Conservation (phyloP, 2,888 invertebrate species). For the Dascillus cervinus region DNA sequence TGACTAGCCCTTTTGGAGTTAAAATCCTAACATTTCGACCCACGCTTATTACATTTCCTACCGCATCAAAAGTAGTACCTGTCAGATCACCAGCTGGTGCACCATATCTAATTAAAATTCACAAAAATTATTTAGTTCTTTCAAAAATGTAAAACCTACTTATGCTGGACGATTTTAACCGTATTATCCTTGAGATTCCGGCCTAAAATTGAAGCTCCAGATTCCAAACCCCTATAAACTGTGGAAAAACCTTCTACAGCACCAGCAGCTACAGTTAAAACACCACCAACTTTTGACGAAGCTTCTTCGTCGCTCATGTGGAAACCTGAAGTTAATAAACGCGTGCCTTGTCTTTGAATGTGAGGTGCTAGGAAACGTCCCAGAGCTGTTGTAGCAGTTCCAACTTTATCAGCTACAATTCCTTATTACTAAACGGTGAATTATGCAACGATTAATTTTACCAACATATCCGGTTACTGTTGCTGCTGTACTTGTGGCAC, state of each 20-base stretch:
- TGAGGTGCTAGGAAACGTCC: conserved; percentile 63
- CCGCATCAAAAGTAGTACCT: conserved; percentile 57
- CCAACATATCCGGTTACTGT: conserved; percentile 60
- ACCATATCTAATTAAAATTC: conserved; percentile 65
- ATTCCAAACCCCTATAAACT: conserved; percentile 62
- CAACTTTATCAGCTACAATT: conserved; percentile 51
- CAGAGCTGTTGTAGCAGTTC: conserved; percentile 57
- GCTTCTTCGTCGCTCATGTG: conserved; percentile 49
- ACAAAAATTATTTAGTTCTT: too few species aligned
- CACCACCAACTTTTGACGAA: conserved; percentile 49
- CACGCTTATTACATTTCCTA: conserved; percentile 61
- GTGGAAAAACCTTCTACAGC: conserved; percentile 64
- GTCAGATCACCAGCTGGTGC: conserved; percentile 56
- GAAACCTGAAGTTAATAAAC: conserved; percentile 49
- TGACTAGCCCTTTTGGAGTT: conserved; percentile 59
- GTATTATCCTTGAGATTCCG: conserved; percentile 61
- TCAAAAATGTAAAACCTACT: conserved; percentile 44
- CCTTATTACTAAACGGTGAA: too few species aligned
- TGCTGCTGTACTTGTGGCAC: conserved; percentile 59
- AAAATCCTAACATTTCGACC: conserved; percentile 57
- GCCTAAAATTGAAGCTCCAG: conserved; percentile 60
- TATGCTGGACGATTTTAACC: conserved; percentile 64
- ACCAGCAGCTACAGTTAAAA: conserved; percentile 61
- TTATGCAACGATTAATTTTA: conserved; percentile 38
- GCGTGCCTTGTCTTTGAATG: conserved; percentile 55